Base-by-base conservation (phyloP, 2,113 vertebrate genomes). In the Tupaia tana region DNA sequence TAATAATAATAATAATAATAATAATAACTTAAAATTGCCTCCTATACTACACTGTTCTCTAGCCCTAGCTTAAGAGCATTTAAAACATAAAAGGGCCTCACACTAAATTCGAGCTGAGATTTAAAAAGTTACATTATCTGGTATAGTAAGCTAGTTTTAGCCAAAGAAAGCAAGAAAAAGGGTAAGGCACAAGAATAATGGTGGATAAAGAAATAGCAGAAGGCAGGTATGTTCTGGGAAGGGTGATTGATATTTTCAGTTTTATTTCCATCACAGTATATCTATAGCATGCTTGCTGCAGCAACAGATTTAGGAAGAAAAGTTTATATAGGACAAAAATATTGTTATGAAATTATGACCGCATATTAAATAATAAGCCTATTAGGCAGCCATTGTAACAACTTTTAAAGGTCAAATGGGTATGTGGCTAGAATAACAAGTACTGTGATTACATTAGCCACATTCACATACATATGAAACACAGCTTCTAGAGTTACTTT, bases 181-280 rank as follows among this genome's bases (percentile, higher is more conserved):
- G 15, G 63, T 56, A 85, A 89, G 56, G 59, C 56, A 87, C 22
- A 92, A 96, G 86, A 93, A 81, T 79, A 79, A 90, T 93, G 59
- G 71, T 69, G 80, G 84, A 80, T 31, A 92, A 78, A 97, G 77
- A 95, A 97, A 93, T 66, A 58, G 89, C 66, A 89, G 82, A 91
- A 88, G 79, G 84, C 29, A 93, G 80, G 70, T 74, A 88, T 0
- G 1, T 70, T 95, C 90, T 69, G 89, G 70, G 86, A 82, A 90
- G 64, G 64, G 84, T 83, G 63, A 97, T 58, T 52, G 69, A 25
- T 90, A 78, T 84, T 92, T 93, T 96, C n/a, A 43, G 73, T 89
- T 95, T 88, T 82, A 95, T 93, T 96, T 94, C 58, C 82, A 79
- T 91, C 86, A 91, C 20, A 91, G 75, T 74, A 93, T 71, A 93